phyloP scores from a whole-genome alignment of 2,113 vertebrate genomes.

The Reinhardtius hippoglossoides region DNA sequence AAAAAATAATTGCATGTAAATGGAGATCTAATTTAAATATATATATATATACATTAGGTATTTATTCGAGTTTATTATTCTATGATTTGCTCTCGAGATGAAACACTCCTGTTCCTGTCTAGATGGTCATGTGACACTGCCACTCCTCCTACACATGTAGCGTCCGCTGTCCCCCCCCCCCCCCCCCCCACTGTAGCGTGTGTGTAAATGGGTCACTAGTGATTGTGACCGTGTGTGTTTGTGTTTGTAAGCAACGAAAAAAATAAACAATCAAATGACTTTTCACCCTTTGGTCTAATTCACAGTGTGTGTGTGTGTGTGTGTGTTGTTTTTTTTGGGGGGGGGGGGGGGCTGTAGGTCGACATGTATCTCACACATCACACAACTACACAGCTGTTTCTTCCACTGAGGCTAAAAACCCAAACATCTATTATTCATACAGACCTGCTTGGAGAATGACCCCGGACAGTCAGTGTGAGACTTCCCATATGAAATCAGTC shows the following conservation, averaged over 20 bases:
- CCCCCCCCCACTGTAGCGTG: conserved; percentile 35
- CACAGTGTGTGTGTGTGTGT: neutral
- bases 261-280: conserved; percentile 78
- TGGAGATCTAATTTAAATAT: conserved; percentile 52
- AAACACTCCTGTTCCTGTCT: conserved; percentile 63
- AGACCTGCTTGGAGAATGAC: conserved; percentile 49
- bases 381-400: conserved; percentile 44
- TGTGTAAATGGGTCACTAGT: conserved; percentile 51
- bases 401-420: conserved; percentile 14
- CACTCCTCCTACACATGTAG: conserved; percentile 60
- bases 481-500: conserved; percentile 56
- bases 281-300: conserved; percentile 60
- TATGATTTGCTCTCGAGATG: conserved; percentile 65
- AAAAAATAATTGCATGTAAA: conserved; percentile 64
- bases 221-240: conserved; percentile 63
- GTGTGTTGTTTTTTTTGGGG: too few relatives aligned
- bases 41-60: conserved; percentile 37
- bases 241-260: conserved; percentile 65
- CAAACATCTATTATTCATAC: conserved; percentile 59
- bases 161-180: conserved; percentile 40
- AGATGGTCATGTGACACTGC: conserved; percentile 77
- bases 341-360: too few relatives aligned
- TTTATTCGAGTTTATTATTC: conserved; percentile 57
- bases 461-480: conserved; percentile 43
- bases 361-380: neutral